These are phyloP conservation scores for Enteromius unitaeniatus DNA, from an alignment of 2,797 vertebrate species.

Conservation along the genomic window DNA sequence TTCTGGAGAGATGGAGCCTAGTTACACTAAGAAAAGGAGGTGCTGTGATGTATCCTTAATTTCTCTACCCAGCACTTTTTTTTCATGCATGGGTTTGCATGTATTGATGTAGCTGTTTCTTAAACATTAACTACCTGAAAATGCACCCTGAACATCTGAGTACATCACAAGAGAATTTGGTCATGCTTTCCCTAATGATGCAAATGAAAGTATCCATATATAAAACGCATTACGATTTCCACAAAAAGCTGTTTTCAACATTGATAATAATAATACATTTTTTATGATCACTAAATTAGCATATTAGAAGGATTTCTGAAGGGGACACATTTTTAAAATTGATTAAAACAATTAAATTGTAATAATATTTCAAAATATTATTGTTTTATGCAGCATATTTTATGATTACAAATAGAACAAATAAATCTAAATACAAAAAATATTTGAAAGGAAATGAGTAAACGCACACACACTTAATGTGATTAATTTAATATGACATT, in stretches of 20 bases:
- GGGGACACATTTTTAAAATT: background rate
- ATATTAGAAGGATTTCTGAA: background rate
- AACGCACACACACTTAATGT: no score
- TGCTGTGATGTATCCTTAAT: slow-evolving; percentile 1
- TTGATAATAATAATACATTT: background rate
- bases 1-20: background rate
- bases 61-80: background rate
- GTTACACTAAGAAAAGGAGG: background rate
- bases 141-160: background rate
- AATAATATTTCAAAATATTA: background rate
- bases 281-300: background rate
- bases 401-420: background rate
- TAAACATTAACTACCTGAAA: background rate
- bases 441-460: background rate
- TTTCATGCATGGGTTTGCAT: background rate
- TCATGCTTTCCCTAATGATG: background rate
- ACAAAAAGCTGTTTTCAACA: background rate
- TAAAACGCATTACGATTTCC: background rate
- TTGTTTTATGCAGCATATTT: background rate
- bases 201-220: background rate
- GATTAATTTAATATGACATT: no score
- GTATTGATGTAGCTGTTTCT: background rate
- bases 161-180: background rate
- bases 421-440: background rate
- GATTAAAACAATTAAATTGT: background rate